Base-by-base conservation (phyloP, 2,888 invertebrate genomes). In the Phyllotreta cruciferae region DNA sequence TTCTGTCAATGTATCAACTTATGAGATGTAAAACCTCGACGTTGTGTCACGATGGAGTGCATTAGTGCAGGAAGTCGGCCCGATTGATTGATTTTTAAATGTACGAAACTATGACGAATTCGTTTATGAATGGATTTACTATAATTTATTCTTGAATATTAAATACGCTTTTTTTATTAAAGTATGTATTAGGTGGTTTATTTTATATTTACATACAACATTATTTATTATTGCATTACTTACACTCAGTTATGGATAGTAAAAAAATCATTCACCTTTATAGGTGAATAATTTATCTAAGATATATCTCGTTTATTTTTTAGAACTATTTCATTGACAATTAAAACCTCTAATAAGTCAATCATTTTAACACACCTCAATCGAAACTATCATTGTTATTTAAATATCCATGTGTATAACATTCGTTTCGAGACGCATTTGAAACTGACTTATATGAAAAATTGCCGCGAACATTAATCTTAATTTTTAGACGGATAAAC, bases 341-440 rank as follows among this genome's bases (percentile, higher is more conserved):
- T 62, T 54, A 54, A 47, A 57, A 58, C 54, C 45, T 62, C 24
- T 49, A 58, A 58, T 62, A 44, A 62, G 55, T 64, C 61, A 64
- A 57, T 64, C 61, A 61, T 38, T 14, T 41, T 36, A 56, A 60
- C 61, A 61, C 64, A 44, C 64, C 64, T 39, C 39, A 36, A 52
- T 56, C 38, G 44, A 11, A 42, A 47, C 34, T 54, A 42, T 13
- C 34, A 52, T 60, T 56, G 55, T 56, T 50, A 41, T 56, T 57
- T 47, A 49, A 57, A 57, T 49, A 45, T 24, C 24, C 24, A n/a
- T n/a, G n/a, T 24, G 24, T 4, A 24, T 24, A n/a, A 36, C 36
- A 36, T 56, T 45, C 45, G 37, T 35, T 42, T 55, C 39, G 38
- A 39, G 24, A 11, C 37, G 53, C 7, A 24, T 56, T 56, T 44